Percentiles rank a stretch among this genome's conserved stretches.
phyloP scores from a whole-genome alignment of 2,113 vertebrate genomes.

The Dendropsophus ebraccatus region DNA sequence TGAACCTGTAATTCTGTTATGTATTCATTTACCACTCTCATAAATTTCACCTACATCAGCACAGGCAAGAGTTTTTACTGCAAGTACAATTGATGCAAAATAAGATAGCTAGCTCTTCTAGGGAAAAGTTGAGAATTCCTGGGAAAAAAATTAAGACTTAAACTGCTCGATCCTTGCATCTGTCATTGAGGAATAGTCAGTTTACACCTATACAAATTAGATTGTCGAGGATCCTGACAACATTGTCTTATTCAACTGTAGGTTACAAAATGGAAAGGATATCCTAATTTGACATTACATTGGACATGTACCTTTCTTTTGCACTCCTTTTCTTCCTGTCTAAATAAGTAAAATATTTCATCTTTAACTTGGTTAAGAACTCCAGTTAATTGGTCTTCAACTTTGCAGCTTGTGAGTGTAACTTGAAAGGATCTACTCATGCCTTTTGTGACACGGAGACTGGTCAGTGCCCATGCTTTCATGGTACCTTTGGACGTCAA shows the following conservation, averaged over 20 bases:
- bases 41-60: not conserved
- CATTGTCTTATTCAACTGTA: not conserved
- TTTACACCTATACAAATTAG: not conserved
- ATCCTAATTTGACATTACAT: not conserved
- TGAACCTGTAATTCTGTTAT: not conserved
- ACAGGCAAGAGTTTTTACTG: not conserved
- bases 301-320: not conserved
- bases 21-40: not conserved
- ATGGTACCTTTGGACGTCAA: conserved; percentile 80
- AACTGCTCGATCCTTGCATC: not conserved
- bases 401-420: conserved; percentile 84
- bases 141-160: not conserved
- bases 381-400: not conserved
- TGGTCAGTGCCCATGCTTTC: conserved; percentile 88
- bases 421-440: conserved; percentile 81
- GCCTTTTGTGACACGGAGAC: conserved; percentile 82
- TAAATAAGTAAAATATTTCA: too few species aligned
- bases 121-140: not conserved
- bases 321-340: not conserved
- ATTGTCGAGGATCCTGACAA: not conserved
- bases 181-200: not conserved
- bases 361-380: too few species aligned
- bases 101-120: not conserved
- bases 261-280: not conserved
- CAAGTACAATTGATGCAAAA: not conserved